A percentile compares a stretch with the other conserved stretches of the same genome.
These are phyloP conservation scores for Dunckerocampus dactyliophorus DNA, from an alignment of 2,113 vertebrate genomes.

Conservation along the genomic window DNA sequence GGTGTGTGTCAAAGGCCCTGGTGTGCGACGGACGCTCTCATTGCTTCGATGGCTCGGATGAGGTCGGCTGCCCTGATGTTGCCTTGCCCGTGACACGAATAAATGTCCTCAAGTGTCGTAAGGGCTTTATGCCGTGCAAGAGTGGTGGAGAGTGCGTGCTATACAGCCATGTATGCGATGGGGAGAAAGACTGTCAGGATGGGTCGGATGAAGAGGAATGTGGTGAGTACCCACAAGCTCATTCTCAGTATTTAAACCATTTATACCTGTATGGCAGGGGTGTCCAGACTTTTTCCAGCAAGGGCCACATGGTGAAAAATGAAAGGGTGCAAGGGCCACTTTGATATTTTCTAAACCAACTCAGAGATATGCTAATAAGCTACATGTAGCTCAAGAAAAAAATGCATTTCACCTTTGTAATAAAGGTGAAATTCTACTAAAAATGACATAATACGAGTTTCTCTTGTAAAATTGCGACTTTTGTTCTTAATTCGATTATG, in stretches of 20 bases:
- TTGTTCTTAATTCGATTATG: too few relatives aligned
- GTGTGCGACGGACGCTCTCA: conserved; percentile 79
- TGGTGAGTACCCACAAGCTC: background rate
- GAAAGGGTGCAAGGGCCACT: too few relatives aligned
- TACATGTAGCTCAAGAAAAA: too few relatives aligned
- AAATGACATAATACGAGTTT: too few relatives aligned
- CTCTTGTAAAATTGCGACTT: too few relatives aligned
- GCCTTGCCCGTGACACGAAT: background rate
- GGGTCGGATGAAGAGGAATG: conserved; percentile 72
- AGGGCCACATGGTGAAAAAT: too few relatives aligned
- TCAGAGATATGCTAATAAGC: background rate
- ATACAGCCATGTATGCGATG: conserved; percentile 76
- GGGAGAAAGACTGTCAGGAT: conserved; percentile 78
- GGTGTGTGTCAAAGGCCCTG: conserved; percentile 59
- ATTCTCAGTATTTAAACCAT: background rate
- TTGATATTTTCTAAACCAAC: background rate
- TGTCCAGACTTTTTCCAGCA: too few relatives aligned
- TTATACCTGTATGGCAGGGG: too few relatives aligned
- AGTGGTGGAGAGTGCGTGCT: conserved; percentile 70
- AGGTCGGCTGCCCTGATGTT: conserved; percentile 59
- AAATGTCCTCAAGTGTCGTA: conserved; percentile 47
- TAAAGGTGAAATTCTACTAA: too few relatives aligned
- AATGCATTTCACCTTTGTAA: too few relatives aligned
- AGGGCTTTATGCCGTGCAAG: conserved; percentile 58
- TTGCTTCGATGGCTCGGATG: conserved; percentile 81